These are phyloP conservation scores for Chymomyza caudatula DNA, from an alignment of 2,888 invertebrate genomes.

Conservation along the genomic window DNA sequence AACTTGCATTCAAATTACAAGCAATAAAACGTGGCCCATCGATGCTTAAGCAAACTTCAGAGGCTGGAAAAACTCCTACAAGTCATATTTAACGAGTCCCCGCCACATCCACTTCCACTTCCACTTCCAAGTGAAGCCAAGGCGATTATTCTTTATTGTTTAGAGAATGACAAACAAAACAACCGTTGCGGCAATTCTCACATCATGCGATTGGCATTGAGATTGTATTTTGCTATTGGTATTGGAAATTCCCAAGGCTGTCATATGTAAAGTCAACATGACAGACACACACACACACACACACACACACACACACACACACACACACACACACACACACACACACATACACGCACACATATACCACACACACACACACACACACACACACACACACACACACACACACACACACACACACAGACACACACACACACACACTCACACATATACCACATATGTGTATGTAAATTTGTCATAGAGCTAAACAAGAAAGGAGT, in stretches of 20 bases:
- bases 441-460: slow-evolving; percentile 8
- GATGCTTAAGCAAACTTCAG: slow-evolving; percentile 56
- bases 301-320: slow-evolving; percentile 9
- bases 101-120: no score
- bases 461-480: slow-evolving; percentile 71
- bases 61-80: slow-evolving; percentile 1
- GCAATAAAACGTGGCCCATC: slow-evolving; percentile 67
- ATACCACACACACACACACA: no score
- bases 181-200: slow-evolving; percentile 73
- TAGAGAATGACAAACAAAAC: slow-evolving; percentile 42
- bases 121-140: slow-evolving; percentile 32
- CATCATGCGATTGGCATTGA: slow-evolving; percentile 76
- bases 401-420: neutral
- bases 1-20: slow-evolving; percentile 69
- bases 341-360: neutral
- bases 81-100: slow-evolving; percentile 18
- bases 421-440: no score
- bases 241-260: slow-evolving; percentile 70
- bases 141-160: slow-evolving; percentile 75
- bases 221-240: slow-evolving; percentile 55
- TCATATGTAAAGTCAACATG: slow-evolving; percentile 51
- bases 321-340: slow-evolving; percentile 11
- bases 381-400: slow-evolving; percentile 14
- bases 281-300: slow-evolving; percentile 9
- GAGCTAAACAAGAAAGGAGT: slow-evolving; percentile 69